Conservation (phyloP, 2,797 vertebrate genomes). For the Sebastes flavidus region DNA sequence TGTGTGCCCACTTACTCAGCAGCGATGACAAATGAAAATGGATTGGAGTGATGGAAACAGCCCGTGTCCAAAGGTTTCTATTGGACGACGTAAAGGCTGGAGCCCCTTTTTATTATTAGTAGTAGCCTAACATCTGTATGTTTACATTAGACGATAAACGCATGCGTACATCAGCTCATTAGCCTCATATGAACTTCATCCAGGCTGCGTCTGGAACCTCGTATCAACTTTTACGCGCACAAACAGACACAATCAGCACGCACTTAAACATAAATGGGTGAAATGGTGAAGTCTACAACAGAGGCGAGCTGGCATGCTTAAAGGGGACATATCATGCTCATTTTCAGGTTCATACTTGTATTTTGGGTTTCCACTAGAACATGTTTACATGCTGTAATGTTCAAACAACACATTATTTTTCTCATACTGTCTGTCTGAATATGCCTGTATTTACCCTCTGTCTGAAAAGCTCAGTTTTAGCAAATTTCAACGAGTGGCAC, state of each 20-base stretch:
- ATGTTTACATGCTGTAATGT: no score
- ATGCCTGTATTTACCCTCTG: no score
- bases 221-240: neutral
- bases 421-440: no score
- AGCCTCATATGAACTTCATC: neutral
- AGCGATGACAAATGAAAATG: constrained; percentile 63
- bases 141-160: constrained; percentile 17
- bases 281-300: neutral
- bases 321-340: no score
- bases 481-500: no score
- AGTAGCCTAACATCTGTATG: constrained; percentile 13
- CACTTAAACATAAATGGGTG: neutral
- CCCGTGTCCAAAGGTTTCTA: constrained; percentile 57
- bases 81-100: constrained; percentile 14
- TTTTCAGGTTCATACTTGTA: no score
- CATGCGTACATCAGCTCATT: constrained; percentile 5
- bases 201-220: neutral
- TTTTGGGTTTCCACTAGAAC: no score
- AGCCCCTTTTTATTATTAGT: constrained; percentile 28
- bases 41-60: constrained; percentile 51
- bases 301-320: constrained; percentile 3
- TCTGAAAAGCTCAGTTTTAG: no score
- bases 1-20: constrained; percentile 38
- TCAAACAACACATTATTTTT: no score
- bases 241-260: neutral